Evolutionary conservation across 2,888 invertebrate genomes (phyloP).

Genomic region (Meghimatium bilineatum): DNA sequence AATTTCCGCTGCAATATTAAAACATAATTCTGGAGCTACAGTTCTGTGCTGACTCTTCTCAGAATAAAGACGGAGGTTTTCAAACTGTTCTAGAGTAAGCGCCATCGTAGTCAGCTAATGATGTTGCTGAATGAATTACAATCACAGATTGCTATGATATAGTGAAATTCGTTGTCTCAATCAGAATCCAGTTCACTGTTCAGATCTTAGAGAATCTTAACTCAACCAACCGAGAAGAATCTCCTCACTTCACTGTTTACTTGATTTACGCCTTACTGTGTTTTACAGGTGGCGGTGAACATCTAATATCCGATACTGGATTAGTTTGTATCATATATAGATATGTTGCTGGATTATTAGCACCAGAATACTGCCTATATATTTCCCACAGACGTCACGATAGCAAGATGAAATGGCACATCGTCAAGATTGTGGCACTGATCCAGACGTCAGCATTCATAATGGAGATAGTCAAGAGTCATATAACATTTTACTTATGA

Average conservation of each 20-base stretch:
- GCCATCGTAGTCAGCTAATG: conserved; percentile 63
- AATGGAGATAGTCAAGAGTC: neutral
- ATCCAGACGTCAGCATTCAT: neutral
- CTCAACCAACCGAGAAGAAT: too few relatives aligned
- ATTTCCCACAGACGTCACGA: conserved; percentile 68
- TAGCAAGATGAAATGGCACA: neutral
- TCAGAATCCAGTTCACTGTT: conserved; percentile 64
- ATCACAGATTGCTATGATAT: conserved; percentile 67
- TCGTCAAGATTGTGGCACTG: neutral
- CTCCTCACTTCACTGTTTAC: too few relatives aligned
- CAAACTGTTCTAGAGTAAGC: conserved; percentile 73
- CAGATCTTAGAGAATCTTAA: too few relatives aligned
- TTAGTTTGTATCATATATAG: conserved; percentile 92
- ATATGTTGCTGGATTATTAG: conserved; percentile 97
- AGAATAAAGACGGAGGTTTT: conserved; percentile 66
- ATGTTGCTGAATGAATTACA: conserved; percentile 54
- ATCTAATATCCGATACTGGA: conserved; percentile 90
- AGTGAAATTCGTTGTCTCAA: conserved; percentile 63
- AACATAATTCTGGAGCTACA: conserved; percentile 76
- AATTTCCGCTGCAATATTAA: conserved; percentile 87
- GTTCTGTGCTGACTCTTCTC: conserved; percentile 68
- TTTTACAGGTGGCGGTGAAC: conserved; percentile 93
- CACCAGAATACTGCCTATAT: conserved; percentile 76
- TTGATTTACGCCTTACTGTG: too few relatives aligned
- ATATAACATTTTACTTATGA: neutral